Evolutionary conservation across 2,113 vertebrate genomes (phyloP).

Genomic region (Aramus guarauna): DNA sequence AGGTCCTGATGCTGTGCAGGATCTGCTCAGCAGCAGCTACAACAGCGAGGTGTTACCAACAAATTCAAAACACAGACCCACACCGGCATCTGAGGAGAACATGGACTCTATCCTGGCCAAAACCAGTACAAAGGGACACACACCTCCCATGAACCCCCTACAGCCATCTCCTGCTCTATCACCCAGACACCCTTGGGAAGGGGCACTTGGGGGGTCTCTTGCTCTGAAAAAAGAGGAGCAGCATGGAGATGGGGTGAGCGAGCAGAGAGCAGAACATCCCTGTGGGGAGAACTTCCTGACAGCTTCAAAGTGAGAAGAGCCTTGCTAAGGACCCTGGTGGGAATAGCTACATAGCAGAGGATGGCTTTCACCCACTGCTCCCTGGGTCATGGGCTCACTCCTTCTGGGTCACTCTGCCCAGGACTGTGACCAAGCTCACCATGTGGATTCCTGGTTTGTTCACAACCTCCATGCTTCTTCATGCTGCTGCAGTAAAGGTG

Average conservation of each 20-base stretch:
- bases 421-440: background rate
- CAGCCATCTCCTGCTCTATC: background rate
- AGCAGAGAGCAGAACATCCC: background rate
- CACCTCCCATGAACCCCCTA: background rate
- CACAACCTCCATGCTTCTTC: too few species aligned
- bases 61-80: too few species aligned
- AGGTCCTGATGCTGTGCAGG: too few species aligned
- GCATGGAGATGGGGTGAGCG: background rate
- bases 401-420: background rate
- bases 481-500: too few species aligned
- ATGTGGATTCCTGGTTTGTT: background rate
- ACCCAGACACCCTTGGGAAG: background rate
- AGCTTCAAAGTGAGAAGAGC: background rate
- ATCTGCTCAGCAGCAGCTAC: too few species aligned
- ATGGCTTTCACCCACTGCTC: background rate
- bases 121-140: background rate
- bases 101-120: background rate
- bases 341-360: background rate
- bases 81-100: too few species aligned
- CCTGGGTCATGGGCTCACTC: background rate
- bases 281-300: background rate
- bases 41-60: too few species aligned
- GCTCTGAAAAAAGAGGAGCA: background rate
- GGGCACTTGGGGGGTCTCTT: background rate
- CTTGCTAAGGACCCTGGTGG: background rate